Conservation (phyloP, 2,888 invertebrate genomes). For the Amiota minor region DNA sequence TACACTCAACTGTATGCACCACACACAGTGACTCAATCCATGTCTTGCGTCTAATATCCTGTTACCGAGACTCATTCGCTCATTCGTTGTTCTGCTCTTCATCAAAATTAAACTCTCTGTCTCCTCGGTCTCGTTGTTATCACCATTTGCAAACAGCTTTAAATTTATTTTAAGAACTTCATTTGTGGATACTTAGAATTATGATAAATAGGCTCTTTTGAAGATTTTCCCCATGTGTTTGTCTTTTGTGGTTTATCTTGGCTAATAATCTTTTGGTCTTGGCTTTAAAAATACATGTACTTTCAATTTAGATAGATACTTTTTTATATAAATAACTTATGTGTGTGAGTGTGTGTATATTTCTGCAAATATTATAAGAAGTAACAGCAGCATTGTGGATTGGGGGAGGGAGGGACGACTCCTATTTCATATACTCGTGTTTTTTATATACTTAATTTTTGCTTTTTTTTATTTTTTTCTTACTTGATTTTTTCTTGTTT, state of each 20-base stretch:
- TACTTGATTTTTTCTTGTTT: background rate
- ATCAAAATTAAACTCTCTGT: background rate
- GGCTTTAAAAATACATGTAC: background rate
- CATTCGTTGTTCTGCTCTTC: background rate
- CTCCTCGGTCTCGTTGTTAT: background rate
- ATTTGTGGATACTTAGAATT: background rate
- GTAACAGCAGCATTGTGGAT: too few species aligned
- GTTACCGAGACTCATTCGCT: background rate
- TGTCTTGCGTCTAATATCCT: slow-evolving; percentile 18
- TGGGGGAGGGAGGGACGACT: too few species aligned
- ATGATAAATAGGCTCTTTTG: background rate
- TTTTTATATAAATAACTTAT: background rate
- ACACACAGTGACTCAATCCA: slow-evolving; percentile 20
- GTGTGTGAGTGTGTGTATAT: background rate
- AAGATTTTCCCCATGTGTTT: background rate
- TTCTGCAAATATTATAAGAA: background rate
- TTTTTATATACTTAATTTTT: slow-evolving; percentile 17
- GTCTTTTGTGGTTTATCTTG: background rate
- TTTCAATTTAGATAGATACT: background rate
- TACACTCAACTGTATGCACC: too few species aligned
- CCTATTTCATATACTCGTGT: background rate
- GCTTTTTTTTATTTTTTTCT: slow-evolving; percentile 11
- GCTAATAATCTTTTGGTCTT: too few species aligned
- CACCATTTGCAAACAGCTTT: slow-evolving; percentile 1
- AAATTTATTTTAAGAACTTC: slow-evolving; percentile 22